phyloP scores from a whole-genome alignment of 2,888 invertebrate genomes.

The Biston betularia region DNA sequence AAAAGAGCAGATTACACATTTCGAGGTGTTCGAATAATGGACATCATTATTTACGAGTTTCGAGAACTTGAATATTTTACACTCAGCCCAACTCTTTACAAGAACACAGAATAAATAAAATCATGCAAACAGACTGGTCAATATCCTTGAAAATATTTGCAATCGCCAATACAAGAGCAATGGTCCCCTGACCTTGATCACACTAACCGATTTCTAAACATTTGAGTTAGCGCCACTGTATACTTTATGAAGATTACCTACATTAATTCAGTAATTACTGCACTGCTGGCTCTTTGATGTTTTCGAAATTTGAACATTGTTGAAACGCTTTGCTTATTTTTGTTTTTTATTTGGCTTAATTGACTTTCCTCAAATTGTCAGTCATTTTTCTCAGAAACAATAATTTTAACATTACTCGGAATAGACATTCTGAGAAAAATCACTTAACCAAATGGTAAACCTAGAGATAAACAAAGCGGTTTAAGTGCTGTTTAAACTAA shows the following conservation, averaged over 20 bases:
- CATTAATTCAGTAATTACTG: neutral
- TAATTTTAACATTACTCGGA: neutral
- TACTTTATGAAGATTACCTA: conserved; percentile 7
- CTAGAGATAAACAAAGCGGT: too few relatives aligned
- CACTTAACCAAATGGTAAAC: too few relatives aligned
- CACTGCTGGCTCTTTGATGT: conserved; percentile 1
- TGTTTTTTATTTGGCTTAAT: neutral
- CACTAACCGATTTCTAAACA: conserved; percentile 24
- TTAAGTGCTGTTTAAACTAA: too few relatives aligned
- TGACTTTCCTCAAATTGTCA: conserved; percentile 1
- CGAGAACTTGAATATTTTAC: too few relatives aligned
- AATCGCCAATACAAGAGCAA: neutral
- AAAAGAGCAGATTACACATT: too few relatives aligned
- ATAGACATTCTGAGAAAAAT: too few relatives aligned
- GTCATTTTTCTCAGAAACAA: too few relatives aligned
- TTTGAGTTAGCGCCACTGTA: conserved; percentile 13
- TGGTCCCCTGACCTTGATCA: conserved; percentile 4
- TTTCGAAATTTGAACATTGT: neutral
- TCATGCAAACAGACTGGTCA: neutral
- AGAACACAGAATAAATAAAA: neutral
- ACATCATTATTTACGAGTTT: too few relatives aligned
- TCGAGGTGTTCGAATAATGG: too few relatives aligned
- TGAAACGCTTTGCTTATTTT: neutral
- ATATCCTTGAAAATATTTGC: neutral
- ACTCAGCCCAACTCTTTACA: neutral